Evolutionary conservation across 2,113 vertebrate genomes (phyloP).

Genomic region (Urocolius indicus): DNA sequence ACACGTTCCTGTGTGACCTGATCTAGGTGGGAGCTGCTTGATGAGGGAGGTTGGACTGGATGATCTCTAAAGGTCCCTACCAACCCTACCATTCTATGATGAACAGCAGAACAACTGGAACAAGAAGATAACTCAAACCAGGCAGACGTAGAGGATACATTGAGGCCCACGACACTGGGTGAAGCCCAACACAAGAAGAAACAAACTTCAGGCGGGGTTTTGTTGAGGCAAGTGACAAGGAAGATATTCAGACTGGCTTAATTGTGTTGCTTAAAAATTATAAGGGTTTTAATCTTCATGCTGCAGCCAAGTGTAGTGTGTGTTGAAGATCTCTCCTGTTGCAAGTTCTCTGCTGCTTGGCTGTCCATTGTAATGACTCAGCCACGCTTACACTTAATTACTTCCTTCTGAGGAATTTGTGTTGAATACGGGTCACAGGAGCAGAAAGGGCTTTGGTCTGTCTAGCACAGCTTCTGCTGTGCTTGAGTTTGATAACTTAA

Average conservation of each 20-base stretch:
- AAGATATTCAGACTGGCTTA: background rate
- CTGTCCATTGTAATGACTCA: background rate
- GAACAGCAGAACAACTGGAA: background rate
- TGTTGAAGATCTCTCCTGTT: background rate
- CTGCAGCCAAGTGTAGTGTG: background rate
- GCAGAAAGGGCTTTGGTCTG: background rate
- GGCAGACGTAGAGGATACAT: rapidly evolving
- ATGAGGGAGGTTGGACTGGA: too few species aligned
- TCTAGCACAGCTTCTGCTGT: background rate
- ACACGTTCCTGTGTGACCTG: too few species aligned
- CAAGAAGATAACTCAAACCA: background rate
- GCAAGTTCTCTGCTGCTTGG: background rate
- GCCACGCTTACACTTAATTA: background rate
- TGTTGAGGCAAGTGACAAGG: background rate
- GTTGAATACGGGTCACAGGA: background rate
- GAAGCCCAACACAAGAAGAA: background rate
- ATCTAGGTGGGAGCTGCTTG: too few species aligned
- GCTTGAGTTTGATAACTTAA: background rate
- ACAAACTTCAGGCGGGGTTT: background rate
- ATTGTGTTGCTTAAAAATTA: background rate
- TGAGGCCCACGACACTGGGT: background rate
- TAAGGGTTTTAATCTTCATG: background rate
- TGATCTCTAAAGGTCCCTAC: too few species aligned
- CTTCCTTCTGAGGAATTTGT: background rate
- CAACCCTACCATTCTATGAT: too few species aligned